phyloP scores from a whole-genome alignment of 1,140 invertebrate genomes.

The Atta texana region DNA sequence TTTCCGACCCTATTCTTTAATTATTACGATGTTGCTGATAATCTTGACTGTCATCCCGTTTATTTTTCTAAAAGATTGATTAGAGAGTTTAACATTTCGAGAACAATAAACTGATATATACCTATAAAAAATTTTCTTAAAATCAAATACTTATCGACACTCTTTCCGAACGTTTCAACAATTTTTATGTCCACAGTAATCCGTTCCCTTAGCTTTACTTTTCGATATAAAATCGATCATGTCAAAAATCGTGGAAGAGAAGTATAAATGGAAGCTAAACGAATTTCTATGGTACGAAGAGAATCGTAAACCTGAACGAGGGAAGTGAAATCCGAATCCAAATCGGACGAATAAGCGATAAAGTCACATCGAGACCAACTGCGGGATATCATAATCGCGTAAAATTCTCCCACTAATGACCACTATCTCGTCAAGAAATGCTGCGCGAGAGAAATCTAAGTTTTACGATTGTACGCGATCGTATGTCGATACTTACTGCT shows the following conservation, averaged over 20 bases:
- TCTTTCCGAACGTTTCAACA: neutral
- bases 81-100: neutral
- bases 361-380: slow-evolving; percentile 16
- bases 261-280: neutral
- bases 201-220: neutral
- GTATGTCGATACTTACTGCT: slow-evolving; percentile 86
- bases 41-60: neutral
- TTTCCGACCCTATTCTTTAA: neutral
- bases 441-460: neutral
- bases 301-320: slow-evolving; percentile 26
- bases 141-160: too few species aligned
- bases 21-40: neutral
- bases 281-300: neutral
- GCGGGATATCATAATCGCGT: slow-evolving; percentile 28
- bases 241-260: neutral
- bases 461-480: slow-evolving; percentile 10
- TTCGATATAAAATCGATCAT: neutral
- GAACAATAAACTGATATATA: neutral
- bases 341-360: slow-evolving; percentile 21
- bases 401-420: slow-evolving; percentile 6
- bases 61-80: neutral
- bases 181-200: neutral
- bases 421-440: neutral
- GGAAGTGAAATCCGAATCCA: slow-evolving; percentile 26
- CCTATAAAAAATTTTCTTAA: neutral